Base-by-base conservation (phyloP, 2,113 vertebrate genomes). In the Muscicapa adusta region DNA sequence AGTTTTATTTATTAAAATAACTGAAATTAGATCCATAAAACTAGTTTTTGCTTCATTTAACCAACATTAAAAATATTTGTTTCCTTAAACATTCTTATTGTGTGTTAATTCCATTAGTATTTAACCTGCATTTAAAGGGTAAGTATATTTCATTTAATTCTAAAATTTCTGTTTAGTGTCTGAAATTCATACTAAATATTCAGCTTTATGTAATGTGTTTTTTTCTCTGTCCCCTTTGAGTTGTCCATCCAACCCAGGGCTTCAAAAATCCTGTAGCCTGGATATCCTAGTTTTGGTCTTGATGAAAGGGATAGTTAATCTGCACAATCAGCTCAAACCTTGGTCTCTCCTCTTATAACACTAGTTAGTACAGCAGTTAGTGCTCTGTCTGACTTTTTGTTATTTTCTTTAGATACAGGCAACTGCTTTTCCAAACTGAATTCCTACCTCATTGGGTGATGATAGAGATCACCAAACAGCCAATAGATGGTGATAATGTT, bases 401-500 rank as follows among this genome's bases (percentile, higher is more conserved):
- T 60, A 14, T 72, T 72, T 60, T 72, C 53, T 62, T 88, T 75
- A 88, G 67, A 77, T 25, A 40, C 12, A 65, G 31, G 33, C 71
- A 89, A 53, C 48, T 89, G 77, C 40, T 94, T 80, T 74, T 40
- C 54, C 28, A 62, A 89, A 61, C n/a, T 6, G 51, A 66, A 61
- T 75, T 91, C 48, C 63, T 66, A 50, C 68, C 85, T 86, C 54
- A 81, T 91, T 93, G 26, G 48, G 25, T 50, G 25, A 50, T 26
- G 25, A 15, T 60, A 92, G 92, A 94, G 80, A 58, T 62, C 85
- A 96, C 74, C 79, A 68, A 94, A 83, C 84, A 96, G 61, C 81
- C 94, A 97, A 95, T 86, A 96, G 94, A 93, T 91, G 88, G 84
- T 96, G 74, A 95, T 91, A 76, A 96, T 89, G 65, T 63, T 88